Evolutionary conservation across 2,888 invertebrate genomes (phyloP).

Genomic region (Merodon equestris): DNA sequence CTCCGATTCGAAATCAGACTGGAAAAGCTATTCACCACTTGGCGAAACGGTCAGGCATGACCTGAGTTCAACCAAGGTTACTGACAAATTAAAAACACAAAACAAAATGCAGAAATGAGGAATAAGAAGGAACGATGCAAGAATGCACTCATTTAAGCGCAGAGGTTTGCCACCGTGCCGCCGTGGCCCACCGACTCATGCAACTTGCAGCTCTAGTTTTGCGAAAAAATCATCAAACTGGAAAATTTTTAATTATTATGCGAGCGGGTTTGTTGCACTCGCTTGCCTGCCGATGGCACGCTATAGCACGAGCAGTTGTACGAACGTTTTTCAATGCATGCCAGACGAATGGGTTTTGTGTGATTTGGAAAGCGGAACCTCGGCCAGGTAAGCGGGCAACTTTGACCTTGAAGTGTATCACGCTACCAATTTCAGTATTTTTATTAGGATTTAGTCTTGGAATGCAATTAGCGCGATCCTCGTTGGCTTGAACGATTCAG

Average conservation of each 20-base stretch:
- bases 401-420: constrained; percentile 43
- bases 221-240: constrained; percentile 57
- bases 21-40: constrained; percentile 52
- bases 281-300: constrained; percentile 27
- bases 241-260: constrained; percentile 62
- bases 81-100: constrained; percentile 60
- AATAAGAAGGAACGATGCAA: too few relatives aligned
- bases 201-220: constrained; percentile 52
- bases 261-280: constrained; percentile 63
- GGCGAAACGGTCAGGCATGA: constrained; percentile 69
- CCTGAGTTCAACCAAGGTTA: constrained; percentile 45
- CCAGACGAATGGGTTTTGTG: constrained; percentile 28
- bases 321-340: constrained; percentile 48
- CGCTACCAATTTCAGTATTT: constrained; percentile 14
- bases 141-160: constrained; percentile 46
- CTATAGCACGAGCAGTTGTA: too few relatives aligned
- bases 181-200: too few relatives aligned
- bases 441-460: too few relatives aligned
- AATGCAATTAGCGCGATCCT: too few relatives aligned
- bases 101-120: too few relatives aligned
- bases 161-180: too few relatives aligned
- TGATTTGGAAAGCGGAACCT: constrained; percentile 60
- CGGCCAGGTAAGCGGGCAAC: constrained; percentile 16
- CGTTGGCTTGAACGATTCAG: too few relatives aligned
- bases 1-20: constrained; percentile 42